Evolutionary conservation across 2,797 vertebrate species (phyloP), one percentile per base, ranked within the genome.

Genomic region (Sebastes wilsoni): DNA sequence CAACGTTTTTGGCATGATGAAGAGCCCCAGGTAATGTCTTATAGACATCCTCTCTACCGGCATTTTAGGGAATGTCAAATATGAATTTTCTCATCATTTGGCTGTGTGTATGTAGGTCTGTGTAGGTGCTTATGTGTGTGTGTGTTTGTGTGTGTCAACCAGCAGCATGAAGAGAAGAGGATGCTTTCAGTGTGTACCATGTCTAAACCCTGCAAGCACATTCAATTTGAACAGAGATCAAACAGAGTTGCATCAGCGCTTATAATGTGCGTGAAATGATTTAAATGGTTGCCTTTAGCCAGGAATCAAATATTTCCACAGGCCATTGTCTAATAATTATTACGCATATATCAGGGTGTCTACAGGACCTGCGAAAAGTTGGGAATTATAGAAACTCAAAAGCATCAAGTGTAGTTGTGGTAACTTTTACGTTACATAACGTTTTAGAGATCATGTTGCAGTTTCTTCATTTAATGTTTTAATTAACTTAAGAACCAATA

Each of bases 221-320:
- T 79, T 87, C 34, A 70, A 18, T 85, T 86, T 86, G 77, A 89
- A 79, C 42, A 32, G 52, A 66, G 86, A 90, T 91, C 87, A 87
- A 85, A 89, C 80, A 70, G 64, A 27, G 80, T 88, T 90, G 77
- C 91, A 80, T 92, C 80, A 89, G 76, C 4, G 13, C 22, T 71
- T 85, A 66, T 81, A 83, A 89, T 81, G 80, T 69, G 74, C 32
- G 1, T 82, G 83, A 76, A 84, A 83, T 81, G 46, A 84, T 82
- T 89, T 65, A 79, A 87, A 72, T 71, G 52, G 49, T 66, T 64
- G 59, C 81, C 81, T 82, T 85, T 34, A 75, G 81, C 62, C 77
- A 42, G 32, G 56, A 86, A 81, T 80, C 49, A 72, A 86, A 83
- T 64, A 52, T 66, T 76, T 67, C 84, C 73, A 58, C 75, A 74